Conservation (phyloP, 2,113 vertebrate genomes). For the Zapus hudsonius region DNA sequence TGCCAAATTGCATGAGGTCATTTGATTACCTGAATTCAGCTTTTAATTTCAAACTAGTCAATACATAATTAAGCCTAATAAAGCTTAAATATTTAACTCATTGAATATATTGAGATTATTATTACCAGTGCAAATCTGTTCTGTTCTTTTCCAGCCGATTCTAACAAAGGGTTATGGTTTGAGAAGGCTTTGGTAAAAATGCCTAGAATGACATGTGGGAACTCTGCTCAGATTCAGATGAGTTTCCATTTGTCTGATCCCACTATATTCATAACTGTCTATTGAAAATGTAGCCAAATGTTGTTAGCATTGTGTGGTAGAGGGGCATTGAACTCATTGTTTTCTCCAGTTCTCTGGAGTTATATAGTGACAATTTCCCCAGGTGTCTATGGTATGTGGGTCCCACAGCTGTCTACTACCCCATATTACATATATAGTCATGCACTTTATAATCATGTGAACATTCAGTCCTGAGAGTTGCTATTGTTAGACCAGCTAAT, state of each 20-base stretch:
- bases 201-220: conserved; percentile 12
- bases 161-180: conserved; percentile 22
- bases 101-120: conserved; percentile 35
- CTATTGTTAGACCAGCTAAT: accelerated
- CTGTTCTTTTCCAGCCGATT: conserved; percentile 21
- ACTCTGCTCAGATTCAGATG: conserved; percentile 39
- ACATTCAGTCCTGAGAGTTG: too few relatives aligned
- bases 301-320: not conserved
- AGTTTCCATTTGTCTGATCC: conserved; percentile 33
- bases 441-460: not conserved
- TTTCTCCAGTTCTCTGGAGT: not conserved
- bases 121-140: not conserved
- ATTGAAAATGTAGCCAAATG: conserved; percentile 40
- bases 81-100: conserved; percentile 43
- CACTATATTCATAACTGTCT: conserved; percentile 21
- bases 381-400: not conserved
- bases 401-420: too few relatives aligned
- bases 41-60: conserved; percentile 27
- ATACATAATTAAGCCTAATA: not conserved
- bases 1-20: not conserved
- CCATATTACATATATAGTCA: not conserved
- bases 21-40: conserved; percentile 19
- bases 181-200: not conserved
- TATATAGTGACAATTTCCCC: not conserved
- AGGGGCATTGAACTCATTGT: not conserved